Conservation (phyloP, 92 coral and sea anemone genomes). For the Isaurus tuberculatus region DNA sequence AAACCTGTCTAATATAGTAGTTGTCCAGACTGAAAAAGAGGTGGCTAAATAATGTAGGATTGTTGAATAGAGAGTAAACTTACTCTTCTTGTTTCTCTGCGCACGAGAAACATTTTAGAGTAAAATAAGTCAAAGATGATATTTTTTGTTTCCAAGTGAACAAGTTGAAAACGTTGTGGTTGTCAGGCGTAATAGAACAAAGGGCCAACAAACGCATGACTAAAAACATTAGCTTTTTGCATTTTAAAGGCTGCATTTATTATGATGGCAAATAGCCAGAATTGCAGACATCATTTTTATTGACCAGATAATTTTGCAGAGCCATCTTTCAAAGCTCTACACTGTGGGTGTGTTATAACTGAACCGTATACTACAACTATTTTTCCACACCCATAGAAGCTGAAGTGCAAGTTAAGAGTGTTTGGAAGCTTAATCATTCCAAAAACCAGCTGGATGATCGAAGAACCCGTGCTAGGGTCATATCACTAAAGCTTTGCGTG, state of each 20-base stretch:
- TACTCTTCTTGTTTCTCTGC: too few species aligned
- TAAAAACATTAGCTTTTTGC: neutral
- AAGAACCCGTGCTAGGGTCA: neutral
- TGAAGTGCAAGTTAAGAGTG: neutral
- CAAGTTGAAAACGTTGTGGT: too few species aligned
- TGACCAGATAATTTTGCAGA: slow-evolving; percentile 32
- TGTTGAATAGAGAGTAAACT: too few species aligned
- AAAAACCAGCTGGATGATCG: slow-evolving; percentile 19
- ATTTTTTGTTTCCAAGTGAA: too few species aligned
- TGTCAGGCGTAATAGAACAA: neutral
- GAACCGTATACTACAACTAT: neutral
- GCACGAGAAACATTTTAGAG: too few species aligned
- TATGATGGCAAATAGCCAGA: slow-evolving; percentile 15
- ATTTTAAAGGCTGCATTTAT: neutral
- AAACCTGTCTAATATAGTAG: neutral
- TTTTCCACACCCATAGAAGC: neutral
- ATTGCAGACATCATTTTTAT: slow-evolving; percentile 4
- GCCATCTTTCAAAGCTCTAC: neutral
- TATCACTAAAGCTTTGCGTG: slow-evolving; percentile 25
- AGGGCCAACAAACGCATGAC: slow-evolving; percentile 8
- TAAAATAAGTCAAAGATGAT: too few species aligned
- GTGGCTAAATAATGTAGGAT: too few species aligned
- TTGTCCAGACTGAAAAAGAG: too few species aligned
- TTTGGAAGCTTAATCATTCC: slow-evolving; percentile 21
- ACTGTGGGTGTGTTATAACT: slow-evolving; percentile 7